Evolutionary conservation across 2,888 invertebrate genomes (phyloP).

Genomic region (Diaprepes abbreviatus): DNA sequence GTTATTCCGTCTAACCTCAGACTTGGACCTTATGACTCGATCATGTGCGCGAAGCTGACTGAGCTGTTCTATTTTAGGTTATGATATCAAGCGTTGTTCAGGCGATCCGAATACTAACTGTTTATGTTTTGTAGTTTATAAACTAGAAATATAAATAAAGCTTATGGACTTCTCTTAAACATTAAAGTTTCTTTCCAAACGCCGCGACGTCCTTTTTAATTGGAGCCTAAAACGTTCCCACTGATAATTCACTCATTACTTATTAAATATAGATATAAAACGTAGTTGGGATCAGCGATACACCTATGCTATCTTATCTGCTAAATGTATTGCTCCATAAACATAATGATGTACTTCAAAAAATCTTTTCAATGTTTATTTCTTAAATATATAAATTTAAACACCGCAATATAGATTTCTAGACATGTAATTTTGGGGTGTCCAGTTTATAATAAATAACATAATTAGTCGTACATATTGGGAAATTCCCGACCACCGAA

Average conservation of each 20-base stretch:
- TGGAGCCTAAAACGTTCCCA: background rate
- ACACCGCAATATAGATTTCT: background rate
- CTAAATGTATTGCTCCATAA: background rate
- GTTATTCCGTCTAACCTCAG: conserved; percentile 26
- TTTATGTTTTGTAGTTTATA: conserved; percentile 1
- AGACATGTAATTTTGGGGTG: background rate
- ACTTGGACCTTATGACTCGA: conserved; percentile 30
- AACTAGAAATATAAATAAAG: background rate
- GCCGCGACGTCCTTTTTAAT: background rate
- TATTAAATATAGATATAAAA: background rate
- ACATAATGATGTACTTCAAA: background rate
- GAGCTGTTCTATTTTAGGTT: conserved; percentile 54
- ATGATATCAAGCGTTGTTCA: conserved; percentile 47
- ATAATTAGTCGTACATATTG: conserved; percentile 14
- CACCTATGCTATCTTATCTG: conserved; percentile 16
- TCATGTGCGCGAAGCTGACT: conserved; percentile 26
- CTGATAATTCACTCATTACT: too few relatives aligned
- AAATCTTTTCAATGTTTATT: background rate
- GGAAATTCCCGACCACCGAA: conserved; percentile 42
- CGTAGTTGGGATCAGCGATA: conserved; percentile 8
- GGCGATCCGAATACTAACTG: background rate
- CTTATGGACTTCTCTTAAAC: background rate
- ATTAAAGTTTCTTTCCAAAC: background rate
- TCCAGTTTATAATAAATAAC: conserved; percentile 2
- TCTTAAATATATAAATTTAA: background rate